Evolutionary conservation across 2,888 invertebrate genomes (phyloP).

Genomic region (Scrobipalpa atriplicella): DNA sequence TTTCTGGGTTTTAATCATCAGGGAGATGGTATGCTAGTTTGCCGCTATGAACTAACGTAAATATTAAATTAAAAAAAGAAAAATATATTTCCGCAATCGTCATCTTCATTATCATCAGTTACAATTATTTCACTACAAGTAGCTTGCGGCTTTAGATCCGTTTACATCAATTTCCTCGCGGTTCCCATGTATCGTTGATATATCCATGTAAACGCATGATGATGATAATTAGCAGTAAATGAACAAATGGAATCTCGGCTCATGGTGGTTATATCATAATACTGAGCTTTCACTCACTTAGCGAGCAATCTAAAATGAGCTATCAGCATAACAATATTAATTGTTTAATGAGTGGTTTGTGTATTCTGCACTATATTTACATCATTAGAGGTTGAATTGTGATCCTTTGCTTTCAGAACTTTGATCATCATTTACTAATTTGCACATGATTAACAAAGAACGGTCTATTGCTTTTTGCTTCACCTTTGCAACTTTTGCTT

Average conservation of each 20-base stretch:
- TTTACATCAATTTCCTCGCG: slow-evolving; percentile 4
- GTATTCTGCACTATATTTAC: neutral
- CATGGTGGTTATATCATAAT: slow-evolving; percentile 31
- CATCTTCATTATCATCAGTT: neutral
- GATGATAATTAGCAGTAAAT: slow-evolving; percentile 18
- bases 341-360: neutral
- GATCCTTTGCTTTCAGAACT: too few species aligned
- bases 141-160: neutral
- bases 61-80: neutral
- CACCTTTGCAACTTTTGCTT: too few species aligned
- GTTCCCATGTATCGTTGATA: slow-evolving; percentile 3
- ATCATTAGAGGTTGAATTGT: too few species aligned
- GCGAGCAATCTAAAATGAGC: neutral
- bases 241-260: slow-evolving; percentile 14
- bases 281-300: slow-evolving; percentile 32
- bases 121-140: neutral
- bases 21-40: too few species aligned
- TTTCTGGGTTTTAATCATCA: neutral
- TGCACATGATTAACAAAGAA: too few species aligned
- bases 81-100: neutral
- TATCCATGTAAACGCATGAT: slow-evolving; percentile 6
- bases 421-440: too few species aligned
- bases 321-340: neutral
- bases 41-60: too few species aligned
- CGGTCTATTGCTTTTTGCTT: too few species aligned